A percentile compares a stretch with the other conserved stretches of the same genome.
Conservation (phyloP, 2,888 invertebrate species). For the Drosophila percnosoma region DNA sequence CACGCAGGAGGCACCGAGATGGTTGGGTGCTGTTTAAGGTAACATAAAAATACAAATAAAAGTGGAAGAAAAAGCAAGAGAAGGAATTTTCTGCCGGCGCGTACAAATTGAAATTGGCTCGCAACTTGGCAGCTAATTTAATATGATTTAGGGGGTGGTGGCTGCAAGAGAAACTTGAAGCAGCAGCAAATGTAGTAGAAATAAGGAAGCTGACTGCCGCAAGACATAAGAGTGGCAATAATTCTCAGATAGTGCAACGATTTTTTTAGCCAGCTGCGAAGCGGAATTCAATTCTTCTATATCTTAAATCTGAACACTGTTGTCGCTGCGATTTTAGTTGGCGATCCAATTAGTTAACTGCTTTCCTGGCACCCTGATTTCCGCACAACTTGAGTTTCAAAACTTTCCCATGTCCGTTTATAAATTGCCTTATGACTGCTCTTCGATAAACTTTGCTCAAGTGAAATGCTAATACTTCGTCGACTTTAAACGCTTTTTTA, state of each 20-base stretch:
- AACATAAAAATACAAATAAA: conserved; percentile 20
- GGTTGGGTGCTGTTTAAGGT: conserved; percentile 26
- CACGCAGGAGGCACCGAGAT: conserved; percentile 38
- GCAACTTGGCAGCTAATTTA: conserved; percentile 76
- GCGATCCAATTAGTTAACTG: conserved; percentile 46
- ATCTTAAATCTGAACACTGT: conserved; percentile 22
- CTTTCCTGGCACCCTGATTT: conserved; percentile 23
- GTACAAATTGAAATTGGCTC: conserved; percentile 74
- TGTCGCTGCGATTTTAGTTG: conserved; percentile 34
- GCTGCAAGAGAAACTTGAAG: not conserved
- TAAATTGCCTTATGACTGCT: conserved; percentile 75
- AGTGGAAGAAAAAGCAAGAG: not conserved
- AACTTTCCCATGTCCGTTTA: conserved; percentile 65
- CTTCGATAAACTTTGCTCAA: conserved; percentile 64
- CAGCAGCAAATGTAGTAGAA: not conserved
- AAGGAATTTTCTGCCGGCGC: conserved; percentile 30
- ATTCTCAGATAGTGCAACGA: conserved; percentile 10
- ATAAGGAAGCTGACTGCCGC: conserved; percentile 27
- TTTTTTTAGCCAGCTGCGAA: conserved; percentile 18
- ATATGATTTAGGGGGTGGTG: conserved; percentile 48
- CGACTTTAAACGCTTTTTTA: conserved; percentile 52
- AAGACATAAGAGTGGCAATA: conserved; percentile 38
- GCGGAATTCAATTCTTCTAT: not conserved
- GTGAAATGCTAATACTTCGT: conserved; percentile 62
- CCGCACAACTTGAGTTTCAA: conserved; percentile 39